These are phyloP conservation scores for Bagarius yarrelli DNA, from an alignment of 2,113 vertebrate genomes.

Conservation along the genomic window DNA sequence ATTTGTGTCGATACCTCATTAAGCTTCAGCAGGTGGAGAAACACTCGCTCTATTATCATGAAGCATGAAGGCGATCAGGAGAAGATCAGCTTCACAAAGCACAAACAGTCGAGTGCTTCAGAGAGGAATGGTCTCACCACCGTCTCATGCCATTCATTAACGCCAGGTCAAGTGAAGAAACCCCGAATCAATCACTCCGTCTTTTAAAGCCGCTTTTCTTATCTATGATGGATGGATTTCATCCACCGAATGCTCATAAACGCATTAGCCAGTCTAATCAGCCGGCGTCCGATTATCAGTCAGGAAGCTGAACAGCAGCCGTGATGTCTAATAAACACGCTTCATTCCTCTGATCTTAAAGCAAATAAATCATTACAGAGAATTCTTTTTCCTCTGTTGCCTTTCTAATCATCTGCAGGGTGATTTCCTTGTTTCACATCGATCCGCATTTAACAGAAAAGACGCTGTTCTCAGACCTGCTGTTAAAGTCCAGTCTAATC, in stretches of 20 bases:
- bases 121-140: constrained; percentile 15
- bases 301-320: constrained; percentile 44
- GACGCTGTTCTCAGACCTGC: too few species aligned
- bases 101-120: constrained; percentile 3
- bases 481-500: too few species aligned
- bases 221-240: constrained; percentile 64
- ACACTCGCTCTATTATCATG: neutral
- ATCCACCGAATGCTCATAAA: constrained; percentile 67
- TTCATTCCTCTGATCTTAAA: neutral
- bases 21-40: constrained; percentile 29
- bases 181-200: constrained; percentile 51
- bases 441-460: neutral
- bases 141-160: constrained; percentile 49
- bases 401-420: neutral
- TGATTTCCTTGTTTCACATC: neutral
- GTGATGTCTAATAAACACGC: neutral
- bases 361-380: neutral
- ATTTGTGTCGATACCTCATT: constrained; percentile 38
- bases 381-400: neutral
- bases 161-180: constrained; percentile 42
- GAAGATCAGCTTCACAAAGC: neutral
- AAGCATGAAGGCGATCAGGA: constrained; percentile 3
- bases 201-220: constrained; percentile 61
- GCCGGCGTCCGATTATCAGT: constrained; percentile 46
- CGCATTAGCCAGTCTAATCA: constrained; percentile 62